Base-by-base conservation (phyloP, 2,888 invertebrate genomes). In the Perizoma flavofasciatum region DNA sequence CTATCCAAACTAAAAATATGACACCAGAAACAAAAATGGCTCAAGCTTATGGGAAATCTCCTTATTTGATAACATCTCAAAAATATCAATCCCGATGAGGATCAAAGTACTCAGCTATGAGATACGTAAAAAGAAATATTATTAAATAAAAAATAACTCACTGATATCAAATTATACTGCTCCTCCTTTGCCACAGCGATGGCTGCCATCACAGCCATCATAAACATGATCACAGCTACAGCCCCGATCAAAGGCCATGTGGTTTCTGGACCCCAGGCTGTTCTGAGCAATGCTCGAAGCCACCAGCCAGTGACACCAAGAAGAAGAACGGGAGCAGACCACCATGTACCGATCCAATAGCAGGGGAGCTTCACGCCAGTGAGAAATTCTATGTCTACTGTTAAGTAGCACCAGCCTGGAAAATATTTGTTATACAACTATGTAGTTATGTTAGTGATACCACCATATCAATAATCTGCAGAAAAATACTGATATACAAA, bases 141-240 rank as follows among this genome's bases (percentile, higher is more conserved):
- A 37, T 37, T 49, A 48, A 39, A 61, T 37, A 5, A 6, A 60
- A 22, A 47, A 48, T 79, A n/a, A n/a, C 86, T 81, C 49, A 91
- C 92, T 50, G 89, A 76, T 41, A 84, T 65, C 32, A 92, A 82
- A 78, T 92, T 92, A 73, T 83, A 92, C 59, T 92, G 91, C 60
- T 92, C 91, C 59, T 92, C 91, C 55, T 90, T 91, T 0, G 85
- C 88, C 0, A 91, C 91, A 54, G 89, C 88, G 3, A 90, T 74
- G 0, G 80, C 85, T 5, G 90, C 90, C 68, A 88, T 76, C 5
- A 90, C 71, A 4, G 87, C 73, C 79, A 91, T 86, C 0, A 91
- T 64, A 0, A 89, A 65, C 37, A 89, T 61, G 43, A 90, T 87
- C 0, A 75, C 81, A 2, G 82, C 67, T 39, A 87, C 81, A 0